phyloP scores from a whole-genome alignment of 2,888 invertebrate species.

The Siphonodentalium dalli region DNA sequence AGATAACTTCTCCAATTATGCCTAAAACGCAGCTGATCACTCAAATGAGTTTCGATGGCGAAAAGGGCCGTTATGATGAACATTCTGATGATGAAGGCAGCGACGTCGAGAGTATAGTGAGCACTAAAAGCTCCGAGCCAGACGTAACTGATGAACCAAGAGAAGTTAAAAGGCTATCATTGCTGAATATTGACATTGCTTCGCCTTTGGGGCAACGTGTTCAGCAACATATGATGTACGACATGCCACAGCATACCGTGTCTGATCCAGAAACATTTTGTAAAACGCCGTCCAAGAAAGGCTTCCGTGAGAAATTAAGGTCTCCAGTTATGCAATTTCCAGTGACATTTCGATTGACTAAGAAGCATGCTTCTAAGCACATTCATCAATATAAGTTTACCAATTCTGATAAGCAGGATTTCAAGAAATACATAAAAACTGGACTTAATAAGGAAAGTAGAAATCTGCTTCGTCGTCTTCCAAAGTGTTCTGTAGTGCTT shows the following conservation, averaged over 20 bases:
- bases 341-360: slow-evolving; percentile 39
- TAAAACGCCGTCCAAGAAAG: slow-evolving; percentile 49
- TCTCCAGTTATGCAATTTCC: slow-evolving; percentile 41
- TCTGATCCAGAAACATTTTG: slow-evolving; percentile 46
- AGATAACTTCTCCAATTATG: slow-evolving; percentile 36
- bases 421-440: slow-evolving; percentile 38
- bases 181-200: slow-evolving; percentile 48
- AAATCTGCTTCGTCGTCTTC: slow-evolving; percentile 33
- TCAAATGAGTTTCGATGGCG: slow-evolving; percentile 50
- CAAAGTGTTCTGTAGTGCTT: slow-evolving; percentile 33
- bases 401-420: slow-evolving; percentile 37
- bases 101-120: slow-evolving; percentile 16
- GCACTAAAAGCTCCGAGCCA: no score
- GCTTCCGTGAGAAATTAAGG: slow-evolving; percentile 43
- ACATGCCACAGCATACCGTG: slow-evolving; percentile 36
- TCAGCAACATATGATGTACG: slow-evolving; percentile 46
- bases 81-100: slow-evolving; percentile 25
- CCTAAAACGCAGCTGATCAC: slow-evolving; percentile 55
- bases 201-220: slow-evolving; percentile 53
- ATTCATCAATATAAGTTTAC: slow-evolving; percentile 49
- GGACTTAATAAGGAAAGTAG: slow-evolving; percentile 44
- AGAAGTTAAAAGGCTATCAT: slow-evolving; percentile 31
- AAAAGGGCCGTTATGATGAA: slow-evolving; percentile 3
- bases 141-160: slow-evolving; percentile 16
- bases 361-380: slow-evolving; percentile 31